Conservation (phyloP, 92 coral and sea anemone genomes). For the Porites lobata region DNA sequence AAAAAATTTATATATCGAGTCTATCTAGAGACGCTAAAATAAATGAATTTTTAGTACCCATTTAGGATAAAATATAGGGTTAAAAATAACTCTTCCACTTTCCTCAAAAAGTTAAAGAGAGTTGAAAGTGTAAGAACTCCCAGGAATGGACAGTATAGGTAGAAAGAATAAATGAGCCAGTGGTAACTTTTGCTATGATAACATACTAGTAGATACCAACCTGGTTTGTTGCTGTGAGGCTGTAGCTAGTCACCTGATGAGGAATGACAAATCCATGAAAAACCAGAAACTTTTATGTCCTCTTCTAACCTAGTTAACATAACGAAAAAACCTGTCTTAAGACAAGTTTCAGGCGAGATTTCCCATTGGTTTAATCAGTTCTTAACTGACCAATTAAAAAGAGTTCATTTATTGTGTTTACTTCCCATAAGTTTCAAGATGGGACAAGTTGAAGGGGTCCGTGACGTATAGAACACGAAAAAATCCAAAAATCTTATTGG, state of each 20-base stretch:
- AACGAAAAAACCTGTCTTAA: neutral
- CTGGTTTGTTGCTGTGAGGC: neutral
- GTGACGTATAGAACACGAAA: too few species aligned
- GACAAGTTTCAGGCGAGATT: neutral
- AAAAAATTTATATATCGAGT: too few species aligned
- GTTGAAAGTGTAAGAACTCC: too few species aligned
- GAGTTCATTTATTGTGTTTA: neutral
- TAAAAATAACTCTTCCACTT: too few species aligned
- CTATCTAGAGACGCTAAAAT: too few species aligned
- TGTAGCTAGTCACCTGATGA: neutral
- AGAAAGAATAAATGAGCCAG: too few species aligned
- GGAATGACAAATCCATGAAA: neutral
- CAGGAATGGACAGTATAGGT: too few species aligned
- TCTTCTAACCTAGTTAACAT: neutral
- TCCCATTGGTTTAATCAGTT: neutral
- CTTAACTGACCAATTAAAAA: neutral
- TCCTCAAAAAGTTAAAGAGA: too few species aligned
- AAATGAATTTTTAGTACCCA: too few species aligned
- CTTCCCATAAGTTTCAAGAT: neutral
- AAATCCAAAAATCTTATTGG: too few species aligned
- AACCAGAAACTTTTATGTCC: neutral
- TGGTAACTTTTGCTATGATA: too few species aligned
- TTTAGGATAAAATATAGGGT: too few species aligned
- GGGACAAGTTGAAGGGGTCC: neutral
- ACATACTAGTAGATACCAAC: neutral